Evolutionary conservation across 2,797 vertebrate genomes (phyloP).

Genomic region (Ciconia nigra): DNA sequence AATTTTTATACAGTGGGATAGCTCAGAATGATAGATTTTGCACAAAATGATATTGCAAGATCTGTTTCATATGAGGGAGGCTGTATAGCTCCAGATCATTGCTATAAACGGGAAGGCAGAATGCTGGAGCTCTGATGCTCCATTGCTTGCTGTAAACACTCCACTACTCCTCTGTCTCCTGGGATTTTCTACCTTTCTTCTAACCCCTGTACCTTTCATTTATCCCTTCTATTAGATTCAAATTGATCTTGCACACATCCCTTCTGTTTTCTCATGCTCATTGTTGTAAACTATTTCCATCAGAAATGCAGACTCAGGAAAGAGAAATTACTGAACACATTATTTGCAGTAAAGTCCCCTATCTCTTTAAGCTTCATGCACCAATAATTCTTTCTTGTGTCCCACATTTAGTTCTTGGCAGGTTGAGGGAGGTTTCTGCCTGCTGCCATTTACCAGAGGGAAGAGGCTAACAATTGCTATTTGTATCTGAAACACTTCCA

Average conservation of each 20-base stretch:
- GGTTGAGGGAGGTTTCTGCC: constrained; percentile 14
- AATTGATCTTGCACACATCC: constrained; percentile 1
- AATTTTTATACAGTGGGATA: constrained; percentile 43
- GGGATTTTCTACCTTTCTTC: background rate
- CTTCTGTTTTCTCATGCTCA: background rate
- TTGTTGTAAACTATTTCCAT: constrained; percentile 39
- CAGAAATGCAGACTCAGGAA: background rate
- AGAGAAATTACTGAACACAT: background rate
- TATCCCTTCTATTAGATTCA: background rate
- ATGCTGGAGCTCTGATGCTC: background rate
- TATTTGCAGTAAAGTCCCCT: constrained; percentile 7
- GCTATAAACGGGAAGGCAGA: background rate
- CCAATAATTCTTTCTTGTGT: constrained; percentile 6
- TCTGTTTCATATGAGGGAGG: background rate
- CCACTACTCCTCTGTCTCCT: background rate
- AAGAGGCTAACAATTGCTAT: constrained; percentile 51
- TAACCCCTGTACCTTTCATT: background rate
- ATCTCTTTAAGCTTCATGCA: constrained; percentile 38
- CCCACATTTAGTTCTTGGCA: constrained; percentile 31
- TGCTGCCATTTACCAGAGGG: constrained; percentile 44
- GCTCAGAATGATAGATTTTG: constrained; percentile 28
- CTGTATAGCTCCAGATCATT: background rate
- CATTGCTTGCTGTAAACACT: background rate
- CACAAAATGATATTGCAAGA: background rate
- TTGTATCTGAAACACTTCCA: constrained; percentile 44